These are phyloP conservation scores for Rhorus exstirpatorius DNA, from an alignment of 2,888 invertebrate genomes.

Conservation along the genomic window DNA sequence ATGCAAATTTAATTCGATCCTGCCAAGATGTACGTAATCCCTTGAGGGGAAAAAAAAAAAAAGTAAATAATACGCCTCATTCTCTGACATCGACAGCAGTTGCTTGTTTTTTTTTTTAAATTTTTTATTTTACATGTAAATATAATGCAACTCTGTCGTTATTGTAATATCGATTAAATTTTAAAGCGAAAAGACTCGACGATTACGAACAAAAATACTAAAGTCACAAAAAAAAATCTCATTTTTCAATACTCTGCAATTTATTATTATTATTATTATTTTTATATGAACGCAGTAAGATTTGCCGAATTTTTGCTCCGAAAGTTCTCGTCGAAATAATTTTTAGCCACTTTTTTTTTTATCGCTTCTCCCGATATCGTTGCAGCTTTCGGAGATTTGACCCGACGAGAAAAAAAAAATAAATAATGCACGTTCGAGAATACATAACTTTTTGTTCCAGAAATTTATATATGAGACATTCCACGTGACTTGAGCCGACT, in stretches of 20 bases:
- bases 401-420: no score
- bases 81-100: constrained; percentile 29
- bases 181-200: constrained; percentile 29
- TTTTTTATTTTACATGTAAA: constrained; percentile 62
- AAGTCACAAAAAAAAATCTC: constrained; percentile 32
- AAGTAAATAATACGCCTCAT: constrained; percentile 17
- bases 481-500: no score
- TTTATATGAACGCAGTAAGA: background rate
- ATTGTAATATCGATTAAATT: constrained; percentile 43
- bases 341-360: no score
- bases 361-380: no score
- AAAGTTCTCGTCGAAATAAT: background rate
- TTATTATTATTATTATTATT: constrained; percentile 38
- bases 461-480: no score
- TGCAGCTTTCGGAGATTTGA: no score
- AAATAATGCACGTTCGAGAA: no score
- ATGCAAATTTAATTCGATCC: no score
- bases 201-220: constrained; percentile 27
- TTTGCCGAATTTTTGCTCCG: background rate
- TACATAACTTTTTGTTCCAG: no score
- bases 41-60: no score
- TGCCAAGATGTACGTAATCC: no score
- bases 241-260: constrained; percentile 20
- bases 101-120: constrained; percentile 6
- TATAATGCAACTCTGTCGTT: constrained; percentile 55